A percentile compares a stretch with the other conserved stretches of the same genome.
These are phyloP conservation scores for Apamea epomidion DNA, from an alignment of 2,888 invertebrate genomes.

Conservation along the genomic window DNA sequence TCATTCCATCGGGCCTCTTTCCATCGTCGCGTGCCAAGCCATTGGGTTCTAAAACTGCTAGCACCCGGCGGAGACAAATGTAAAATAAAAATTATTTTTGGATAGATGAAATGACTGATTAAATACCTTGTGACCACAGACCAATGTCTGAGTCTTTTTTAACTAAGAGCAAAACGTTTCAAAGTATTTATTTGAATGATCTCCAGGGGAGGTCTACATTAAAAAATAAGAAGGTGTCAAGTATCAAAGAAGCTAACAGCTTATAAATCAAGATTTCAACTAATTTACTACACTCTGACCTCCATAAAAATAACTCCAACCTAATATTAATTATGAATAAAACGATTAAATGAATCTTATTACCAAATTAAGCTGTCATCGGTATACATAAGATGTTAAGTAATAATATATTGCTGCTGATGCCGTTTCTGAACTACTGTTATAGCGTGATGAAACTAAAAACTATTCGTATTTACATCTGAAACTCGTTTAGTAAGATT, in stretches of 20 bases:
- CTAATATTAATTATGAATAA: conserved; percentile 42
- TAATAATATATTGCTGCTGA: conserved; percentile 39
- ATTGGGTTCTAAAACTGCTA: too few relatives aligned
- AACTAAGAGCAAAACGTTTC: not conserved
- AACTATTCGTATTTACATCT: conserved; percentile 67
- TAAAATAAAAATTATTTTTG: too few relatives aligned
- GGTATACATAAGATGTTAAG: not conserved
- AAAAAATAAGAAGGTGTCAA: conserved; percentile 18
- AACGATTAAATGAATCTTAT: conserved; percentile 30
- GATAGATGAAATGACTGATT: too few relatives aligned
- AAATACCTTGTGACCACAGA: not conserved
- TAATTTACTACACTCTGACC: conserved; percentile 38
- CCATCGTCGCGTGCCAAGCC: too few relatives aligned
- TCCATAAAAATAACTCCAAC: conserved; percentile 32
- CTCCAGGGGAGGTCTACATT: conserved; percentile 4
- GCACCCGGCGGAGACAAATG: too few relatives aligned
- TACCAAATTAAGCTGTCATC: conserved; percentile 48
- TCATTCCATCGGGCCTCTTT: too few relatives aligned
- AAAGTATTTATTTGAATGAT: not conserved
- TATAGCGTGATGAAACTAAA: conserved; percentile 56
- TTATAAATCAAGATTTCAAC: conserved; percentile 33
- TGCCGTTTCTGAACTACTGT: conserved; percentile 39
- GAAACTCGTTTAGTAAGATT: conserved; percentile 60
- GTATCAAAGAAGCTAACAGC: conserved; percentile 23
- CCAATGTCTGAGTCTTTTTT: not conserved